Evolutionary conservation across 37 sponge, comb jelly and placozoan genomes (phyloP), one percentile per base, ranked within the genome.

Genomic region (Aplysina aerophoba): DNA sequence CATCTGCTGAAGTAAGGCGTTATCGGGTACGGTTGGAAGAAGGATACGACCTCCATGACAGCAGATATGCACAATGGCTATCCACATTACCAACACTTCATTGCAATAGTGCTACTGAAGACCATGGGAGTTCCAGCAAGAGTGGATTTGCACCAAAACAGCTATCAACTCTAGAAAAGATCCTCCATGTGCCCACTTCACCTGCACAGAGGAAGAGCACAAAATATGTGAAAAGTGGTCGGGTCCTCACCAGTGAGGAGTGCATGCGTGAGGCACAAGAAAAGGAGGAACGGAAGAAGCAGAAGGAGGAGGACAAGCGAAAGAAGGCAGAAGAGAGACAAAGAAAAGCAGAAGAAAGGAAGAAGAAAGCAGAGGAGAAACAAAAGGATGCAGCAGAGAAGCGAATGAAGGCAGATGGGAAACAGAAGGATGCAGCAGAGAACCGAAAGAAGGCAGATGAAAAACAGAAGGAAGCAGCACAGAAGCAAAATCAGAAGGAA

Each of bases 171-270:
- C 78, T 75, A 25, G 78, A 75, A 11, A 75, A 21, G 53, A 41
- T 75, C 44, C 44, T 75, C 38, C 78, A 75, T 11, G 14, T 75
- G 11, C 78, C 78, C 5, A 75, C 78, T 14, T 54, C 78, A 75
- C 78, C 78, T 75, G 78, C 78, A 75, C 22, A 19, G 15, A 40
- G n/a, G 20, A 75, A 44, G 50, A 44, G n/a, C 12, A 50, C 50
- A 38, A 75, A 17, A 40, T 41, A 75, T 11, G 13, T 16, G 4
- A 5, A 75, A 40, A 54, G 78, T 36, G 78, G 44, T n/a, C 1
- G 78, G 4, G 78, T 75, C 17, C 37, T 75, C 39, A 75, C 78
- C 39, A 75, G 78, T 75, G 78, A 75, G 12, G 24, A 75, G 11
- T 75, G 54, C 24, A 75, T 75, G 53, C 1, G n/a, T 16, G 54